These are phyloP conservation scores for Achatina immaculata DNA, from an alignment of 1,140 invertebrate species.

Conservation along the genomic window DNA sequence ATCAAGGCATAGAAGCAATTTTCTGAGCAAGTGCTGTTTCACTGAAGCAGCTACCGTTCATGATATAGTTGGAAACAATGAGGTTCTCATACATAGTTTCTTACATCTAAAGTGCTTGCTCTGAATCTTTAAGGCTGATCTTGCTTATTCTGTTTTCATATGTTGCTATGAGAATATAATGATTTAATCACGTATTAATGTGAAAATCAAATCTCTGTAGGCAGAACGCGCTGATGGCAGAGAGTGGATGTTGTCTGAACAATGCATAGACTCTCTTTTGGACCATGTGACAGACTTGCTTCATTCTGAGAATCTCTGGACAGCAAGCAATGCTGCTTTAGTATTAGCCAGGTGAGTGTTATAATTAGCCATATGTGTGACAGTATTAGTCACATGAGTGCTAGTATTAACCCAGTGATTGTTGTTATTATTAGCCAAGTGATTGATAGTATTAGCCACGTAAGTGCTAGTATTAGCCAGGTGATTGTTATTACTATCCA, in stretches of 20 bases:
- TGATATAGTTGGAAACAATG: too few relatives aligned
- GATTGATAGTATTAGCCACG: neutral
- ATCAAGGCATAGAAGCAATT: too few relatives aligned
- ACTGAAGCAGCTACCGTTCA: too few relatives aligned
- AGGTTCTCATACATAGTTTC: too few relatives aligned
- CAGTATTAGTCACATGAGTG: neutral
- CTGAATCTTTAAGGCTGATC: too few relatives aligned
- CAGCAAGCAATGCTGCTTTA: constrained; percentile 70
- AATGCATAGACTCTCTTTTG: constrained; percentile 61
- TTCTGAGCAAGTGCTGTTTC: too few relatives aligned
- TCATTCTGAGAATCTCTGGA: constrained; percentile 67
- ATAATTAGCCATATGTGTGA: neutral
- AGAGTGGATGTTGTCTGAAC: constrained; percentile 64
- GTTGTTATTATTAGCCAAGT: neutral
- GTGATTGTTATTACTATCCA: neutral
- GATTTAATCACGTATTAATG: neutral
- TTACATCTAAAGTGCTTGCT: too few relatives aligned
- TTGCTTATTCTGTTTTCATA: neutral
- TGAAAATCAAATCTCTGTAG: constrained; percentile 43
- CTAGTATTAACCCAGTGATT: neutral
- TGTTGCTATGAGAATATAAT: neutral
- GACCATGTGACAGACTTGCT: constrained; percentile 63
- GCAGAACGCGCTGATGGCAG: constrained; percentile 67
- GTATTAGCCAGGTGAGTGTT: constrained; percentile 66
- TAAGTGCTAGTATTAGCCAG: neutral